phyloP scores from a whole-genome alignment of 2,113 vertebrate species.

The Thymallus thymallus region DNA sequence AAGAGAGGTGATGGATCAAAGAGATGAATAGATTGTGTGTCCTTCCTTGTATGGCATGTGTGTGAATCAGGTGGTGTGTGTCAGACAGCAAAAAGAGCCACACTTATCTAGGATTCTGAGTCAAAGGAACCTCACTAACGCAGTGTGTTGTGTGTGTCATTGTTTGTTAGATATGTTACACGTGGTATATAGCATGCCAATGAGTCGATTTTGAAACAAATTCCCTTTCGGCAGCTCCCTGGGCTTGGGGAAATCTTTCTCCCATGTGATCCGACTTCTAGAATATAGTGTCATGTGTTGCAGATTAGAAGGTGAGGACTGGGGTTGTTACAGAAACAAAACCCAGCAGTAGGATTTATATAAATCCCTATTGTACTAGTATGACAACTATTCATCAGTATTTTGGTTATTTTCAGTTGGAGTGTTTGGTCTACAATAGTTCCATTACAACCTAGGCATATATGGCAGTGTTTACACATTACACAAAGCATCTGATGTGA shows the following conservation, averaged over 20 bases:
- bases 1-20: slow-evolving; percentile 49
- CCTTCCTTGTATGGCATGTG: slow-evolving; percentile 23
- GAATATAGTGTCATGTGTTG: slow-evolving; percentile 5
- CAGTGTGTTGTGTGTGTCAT: slow-evolving; percentile 1
- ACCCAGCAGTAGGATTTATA: not conserved
- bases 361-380: not conserved
- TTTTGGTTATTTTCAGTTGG: too few species aligned
- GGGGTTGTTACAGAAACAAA: not conserved
- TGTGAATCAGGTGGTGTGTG: slow-evolving; percentile 63
- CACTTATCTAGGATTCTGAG: slow-evolving; percentile 77
- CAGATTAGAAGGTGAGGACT: not conserved
- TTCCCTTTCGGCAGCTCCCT: not conserved
- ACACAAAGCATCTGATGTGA: too few species aligned
- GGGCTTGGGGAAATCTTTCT: not conserved
- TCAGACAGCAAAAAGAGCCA: slow-evolving; percentile 73
- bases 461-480: too few species aligned
- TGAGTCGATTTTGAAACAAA: not conserved
- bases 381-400: not conserved
- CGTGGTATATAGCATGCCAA: not conserved
- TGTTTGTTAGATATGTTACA: too few species aligned
- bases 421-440: too few species aligned
- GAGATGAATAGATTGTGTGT: slow-evolving; percentile 47
- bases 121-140: slow-evolving; percentile 66
- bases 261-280: not conserved
- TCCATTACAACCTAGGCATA: too few species aligned